Percentiles rank a stretch among this genome's conserved stretches.
These are phyloP conservation scores for Hoplodrina blanda DNA, from an alignment of 2,888 invertebrate genomes.

Conservation along the genomic window DNA sequence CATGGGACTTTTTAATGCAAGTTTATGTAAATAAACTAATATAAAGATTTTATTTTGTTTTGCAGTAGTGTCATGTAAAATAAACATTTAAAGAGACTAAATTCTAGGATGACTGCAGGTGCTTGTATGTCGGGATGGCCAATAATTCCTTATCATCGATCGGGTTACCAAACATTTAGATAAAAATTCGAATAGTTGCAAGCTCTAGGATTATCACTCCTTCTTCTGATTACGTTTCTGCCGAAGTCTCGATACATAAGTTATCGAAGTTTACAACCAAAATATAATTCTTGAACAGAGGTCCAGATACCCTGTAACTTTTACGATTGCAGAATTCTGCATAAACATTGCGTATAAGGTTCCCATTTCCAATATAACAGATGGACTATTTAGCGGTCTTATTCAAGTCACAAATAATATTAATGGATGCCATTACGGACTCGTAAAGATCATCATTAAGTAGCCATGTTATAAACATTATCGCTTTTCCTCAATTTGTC, in stretches of 20 bases:
- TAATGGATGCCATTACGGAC: slow-evolving; percentile 40
- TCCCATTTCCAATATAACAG: neutral
- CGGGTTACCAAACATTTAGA: neutral
- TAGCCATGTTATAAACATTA: slow-evolving; percentile 57
- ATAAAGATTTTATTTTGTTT: slow-evolving; percentile 12
- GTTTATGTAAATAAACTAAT: slow-evolving; percentile 21
- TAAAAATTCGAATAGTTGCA: neutral
- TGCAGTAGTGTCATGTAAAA: neutral
- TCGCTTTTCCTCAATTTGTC: slow-evolving; percentile 52
- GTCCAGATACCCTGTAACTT: neutral
- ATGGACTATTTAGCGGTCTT: slow-evolving; percentile 10
- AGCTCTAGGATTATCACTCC: neutral
- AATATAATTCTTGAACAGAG: neutral
- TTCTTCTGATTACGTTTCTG: neutral
- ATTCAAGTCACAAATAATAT: slow-evolving; percentile 22
- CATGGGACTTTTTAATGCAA: slow-evolving; percentile 1
- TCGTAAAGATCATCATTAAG: slow-evolving; percentile 46
- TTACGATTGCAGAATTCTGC: neutral
- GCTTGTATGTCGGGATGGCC: neutral
- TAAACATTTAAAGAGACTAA: slow-evolving; percentile 13
- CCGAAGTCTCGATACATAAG: neutral
- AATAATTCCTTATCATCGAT: neutral
- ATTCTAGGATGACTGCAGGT: neutral
- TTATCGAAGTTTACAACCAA: neutral
- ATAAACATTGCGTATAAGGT: neutral